These are phyloP conservation scores for Pantherophis vulpinus DNA, from an alignment of 2,797 vertebrate species.

Conservation along the genomic window DNA sequence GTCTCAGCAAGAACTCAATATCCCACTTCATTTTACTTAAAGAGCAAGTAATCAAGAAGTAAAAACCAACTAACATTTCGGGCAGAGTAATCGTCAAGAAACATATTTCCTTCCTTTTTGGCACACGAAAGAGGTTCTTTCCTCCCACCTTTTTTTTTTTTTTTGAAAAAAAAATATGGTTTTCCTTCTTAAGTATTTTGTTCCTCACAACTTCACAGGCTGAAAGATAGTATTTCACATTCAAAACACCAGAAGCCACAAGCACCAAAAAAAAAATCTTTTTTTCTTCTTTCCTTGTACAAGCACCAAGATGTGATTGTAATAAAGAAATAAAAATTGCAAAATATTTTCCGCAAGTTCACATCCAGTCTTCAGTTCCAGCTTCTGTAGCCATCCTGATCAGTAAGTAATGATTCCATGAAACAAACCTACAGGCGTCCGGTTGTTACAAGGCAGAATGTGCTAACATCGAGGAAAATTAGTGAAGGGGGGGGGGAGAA, in stretches of 20 bases:
- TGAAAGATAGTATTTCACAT: slow-evolving; percentile 73
- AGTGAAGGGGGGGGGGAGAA: slow-evolving; percentile 78
- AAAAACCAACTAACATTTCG: slow-evolving; percentile 77
- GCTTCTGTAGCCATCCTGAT: slow-evolving; percentile 76
- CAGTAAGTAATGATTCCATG: slow-evolving; percentile 81
- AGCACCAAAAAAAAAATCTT: slow-evolving; percentile 43
- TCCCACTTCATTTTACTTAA: slow-evolving; percentile 83
- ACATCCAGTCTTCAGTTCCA: slow-evolving; percentile 77
- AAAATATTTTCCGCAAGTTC: slow-evolving; percentile 63
- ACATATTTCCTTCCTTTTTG: slow-evolving; percentile 75
- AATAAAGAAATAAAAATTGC: slow-evolving; percentile 41
- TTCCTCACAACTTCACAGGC: slow-evolving; percentile 69
- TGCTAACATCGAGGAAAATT: slow-evolving; percentile 84
- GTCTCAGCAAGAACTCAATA: slow-evolving; percentile 75
- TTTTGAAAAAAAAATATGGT: neutral
- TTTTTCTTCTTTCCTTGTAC: slow-evolving; percentile 65
- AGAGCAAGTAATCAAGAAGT: slow-evolving; percentile 77
- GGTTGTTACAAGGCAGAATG: slow-evolving; percentile 82
- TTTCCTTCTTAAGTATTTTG: slow-evolving; percentile 66
- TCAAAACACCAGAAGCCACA: slow-evolving; percentile 71
- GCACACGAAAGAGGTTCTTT: slow-evolving; percentile 72
- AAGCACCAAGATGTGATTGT: slow-evolving; percentile 67
- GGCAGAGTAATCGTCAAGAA: slow-evolving; percentile 74
- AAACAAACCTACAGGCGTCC: slow-evolving; percentile 81
- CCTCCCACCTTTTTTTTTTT: slow-evolving; percentile 55